Conservation (phyloP, 2,113 vertebrate genomes). For the Empidonax traillii region DNA sequence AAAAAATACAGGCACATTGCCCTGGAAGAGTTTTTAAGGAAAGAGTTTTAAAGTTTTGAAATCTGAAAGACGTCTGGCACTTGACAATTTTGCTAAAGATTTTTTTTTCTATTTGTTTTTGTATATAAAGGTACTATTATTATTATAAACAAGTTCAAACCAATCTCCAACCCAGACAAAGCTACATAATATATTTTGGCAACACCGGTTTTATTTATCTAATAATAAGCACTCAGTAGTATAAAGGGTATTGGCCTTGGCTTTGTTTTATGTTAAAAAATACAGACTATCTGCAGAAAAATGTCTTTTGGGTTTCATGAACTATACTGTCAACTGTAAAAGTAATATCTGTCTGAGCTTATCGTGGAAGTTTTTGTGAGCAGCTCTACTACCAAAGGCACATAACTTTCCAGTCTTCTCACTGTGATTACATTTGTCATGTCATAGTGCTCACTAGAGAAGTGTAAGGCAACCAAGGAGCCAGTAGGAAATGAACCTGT, state of each 20-base stretch:
- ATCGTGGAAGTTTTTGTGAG: conserved; percentile 19
- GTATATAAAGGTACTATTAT: not conserved
- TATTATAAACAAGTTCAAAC: not conserved
- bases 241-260: not conserved
- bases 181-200: not conserved
- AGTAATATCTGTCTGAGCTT: conserved; percentile 23
- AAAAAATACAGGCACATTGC: not conserved
- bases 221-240: not conserved
- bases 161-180: not conserved
- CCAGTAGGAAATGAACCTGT: conserved; percentile 66
- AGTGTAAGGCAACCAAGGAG: conserved; percentile 52
- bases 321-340: not conserved
- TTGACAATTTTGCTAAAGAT: not conserved
- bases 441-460: not conserved
- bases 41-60: not conserved
- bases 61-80: not conserved
- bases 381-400: conserved; percentile 13
- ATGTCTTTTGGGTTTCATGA: conserved; percentile 3
- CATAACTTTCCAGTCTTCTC: conserved; percentile 27
- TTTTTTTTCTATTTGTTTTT: not conserved
- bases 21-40: not conserved
- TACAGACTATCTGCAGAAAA: not conserved
- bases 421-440: conserved; percentile 60
- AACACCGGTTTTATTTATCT: not conserved
- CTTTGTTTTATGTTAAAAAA: not conserved